Base-by-base conservation (phyloP, 2,888 invertebrate species). In the Cetonia aurata region DNA sequence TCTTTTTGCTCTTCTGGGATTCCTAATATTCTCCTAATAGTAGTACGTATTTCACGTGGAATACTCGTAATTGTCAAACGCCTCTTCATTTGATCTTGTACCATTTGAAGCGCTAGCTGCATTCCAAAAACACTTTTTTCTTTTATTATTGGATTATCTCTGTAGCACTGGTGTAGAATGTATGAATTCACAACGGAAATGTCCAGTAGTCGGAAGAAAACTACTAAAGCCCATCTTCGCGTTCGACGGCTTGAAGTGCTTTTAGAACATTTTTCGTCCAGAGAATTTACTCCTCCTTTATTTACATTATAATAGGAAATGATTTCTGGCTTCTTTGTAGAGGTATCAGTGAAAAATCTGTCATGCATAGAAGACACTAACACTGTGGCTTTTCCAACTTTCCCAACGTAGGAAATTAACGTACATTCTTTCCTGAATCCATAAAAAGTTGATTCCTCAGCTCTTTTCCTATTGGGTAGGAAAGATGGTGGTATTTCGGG, bases 401-500 rank as follows among this genome's bases (percentile, higher is more conserved):
- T 9, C 3, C 13, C 17, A 6, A 6, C 17, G 50, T 50, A 50
- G 50, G 13, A 15, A 8, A 50, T 9, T 50, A 15, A 15, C 15
- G 50, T 15, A 9, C 10, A 15, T 4, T n/a, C 50, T 3, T 50
- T 9, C 3, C 3, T 15, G 9, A 50, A 15, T 15, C 17, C 50
- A 15, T 50, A 15, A 50, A 50, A n/a, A 62, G 66, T 69, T 15
- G 67, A 71, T 41, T 69, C 74, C 37, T 67, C 75, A 68, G 17
- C 15, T 69, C 71, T 67, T 57, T 15, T 56, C 52, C 66, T 73
- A 12, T 62, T 42, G 17, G 75, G 74, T 33, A 74, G n/a, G 66
- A 72, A 79, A 77, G 57, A 74, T 72, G 3, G 67, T 37, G 59
- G 76, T 73, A 41, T 76, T 50, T 50, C 15, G 3, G 3, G 15